These are phyloP conservation scores for Zele albiditarsus DNA, from an alignment of 2,888 invertebrate genomes.

Conservation along the genomic window DNA sequence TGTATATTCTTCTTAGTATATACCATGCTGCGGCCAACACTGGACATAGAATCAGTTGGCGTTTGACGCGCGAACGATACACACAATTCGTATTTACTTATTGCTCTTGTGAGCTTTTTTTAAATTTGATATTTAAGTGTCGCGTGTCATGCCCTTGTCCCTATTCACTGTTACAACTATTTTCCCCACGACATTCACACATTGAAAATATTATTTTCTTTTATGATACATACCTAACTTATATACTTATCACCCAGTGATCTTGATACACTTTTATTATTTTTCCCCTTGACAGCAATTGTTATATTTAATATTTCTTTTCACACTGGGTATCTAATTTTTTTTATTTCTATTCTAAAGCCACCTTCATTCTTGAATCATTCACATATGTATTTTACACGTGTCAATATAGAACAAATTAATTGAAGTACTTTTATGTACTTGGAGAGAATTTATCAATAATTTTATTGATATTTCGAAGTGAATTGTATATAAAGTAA, in stretches of 20 bases:
- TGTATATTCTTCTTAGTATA: neutral
- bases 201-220: conserved; percentile 2
- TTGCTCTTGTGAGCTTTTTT: conserved; percentile 13
- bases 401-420: neutral
- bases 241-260: neutral
- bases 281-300: conserved; percentile 20
- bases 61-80: conserved; percentile 16
- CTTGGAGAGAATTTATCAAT: neutral
- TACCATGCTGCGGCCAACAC: neutral
- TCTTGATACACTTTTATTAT: conserved; percentile 26
- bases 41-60: conserved; percentile 23
- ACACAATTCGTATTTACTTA: neutral
- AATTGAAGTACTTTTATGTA: neutral
- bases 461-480: neutral
- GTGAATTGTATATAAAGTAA: neutral
- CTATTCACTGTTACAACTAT: neutral
- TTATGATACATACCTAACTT: neutral
- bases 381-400: neutral
- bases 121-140: neutral
- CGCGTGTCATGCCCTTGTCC: conserved; percentile 32
- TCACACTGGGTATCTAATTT: neutral
- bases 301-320: conserved; percentile 1
- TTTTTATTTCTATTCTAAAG: neutral
- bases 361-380: neutral
- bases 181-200: neutral